Base-by-base conservation (phyloP, 2,888 invertebrate genomes). In the Agrenia bidenticulata region DNA sequence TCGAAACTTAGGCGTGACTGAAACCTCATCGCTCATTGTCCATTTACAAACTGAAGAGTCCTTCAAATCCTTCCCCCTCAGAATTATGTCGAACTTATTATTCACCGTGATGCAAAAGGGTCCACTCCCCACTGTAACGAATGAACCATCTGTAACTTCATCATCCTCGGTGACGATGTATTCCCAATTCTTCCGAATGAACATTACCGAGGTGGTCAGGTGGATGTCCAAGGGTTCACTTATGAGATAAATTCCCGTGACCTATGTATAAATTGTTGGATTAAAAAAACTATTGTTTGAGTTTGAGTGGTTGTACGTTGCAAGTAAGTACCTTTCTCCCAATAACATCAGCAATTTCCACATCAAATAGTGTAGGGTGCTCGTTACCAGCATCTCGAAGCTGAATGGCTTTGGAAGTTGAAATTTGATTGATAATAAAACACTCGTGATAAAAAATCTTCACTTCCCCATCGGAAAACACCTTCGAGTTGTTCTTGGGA, bases 51-150 rank as follows among this genome's bases (percentile, higher is more conserved):
- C 5, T 5, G 55, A 2, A n/a, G 26, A 21, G 15, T 5, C n/a
- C 15, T 15, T 45, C 5, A 45, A 19, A 9, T 57, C 41, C 9
- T 15, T 19, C n/a, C 32, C 55, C 4, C 7, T 13, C 15, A 58
- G 13, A 19, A 58, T 23, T 2, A 58, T 58, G 24, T 58, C 58
- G 9, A 45, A 26, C 15, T 9, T 37, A 23, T 58, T 17, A 26
- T 45, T 2, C 5, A 58, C 27, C 4, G 23, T 15, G n/a, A 58
- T 42, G 41, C 58, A 58, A 17, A 58, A 58, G 13, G 58, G 58
- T 23, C 58, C 58, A 17, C 4, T 24, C n/a, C 58, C 58, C 2
- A 58, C 26, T 37, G 45, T 45, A 4, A 58, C 45, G 21, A 58
- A 58, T n/a, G 58, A 58, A 2, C 45, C 58, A 4, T 37, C 39